phyloP scores from a whole-genome alignment of 2,888 invertebrate species.

The Mimumesa dahlbomi region DNA sequence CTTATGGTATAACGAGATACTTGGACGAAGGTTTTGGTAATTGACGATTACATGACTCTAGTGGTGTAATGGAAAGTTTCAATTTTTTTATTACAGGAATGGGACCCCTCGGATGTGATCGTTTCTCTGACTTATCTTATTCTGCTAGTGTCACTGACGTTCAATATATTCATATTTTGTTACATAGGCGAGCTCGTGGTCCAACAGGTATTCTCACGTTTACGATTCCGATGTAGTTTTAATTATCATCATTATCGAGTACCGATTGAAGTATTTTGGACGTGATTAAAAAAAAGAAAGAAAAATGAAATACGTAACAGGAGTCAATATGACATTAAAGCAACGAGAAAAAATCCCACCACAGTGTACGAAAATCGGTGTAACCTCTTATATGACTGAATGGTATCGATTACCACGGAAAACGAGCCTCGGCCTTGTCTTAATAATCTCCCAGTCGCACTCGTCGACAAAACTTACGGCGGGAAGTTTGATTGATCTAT shows the following conservation, averaged over 20 bases:
- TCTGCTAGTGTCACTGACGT: conserved; percentile 67
- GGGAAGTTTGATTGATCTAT: conserved; percentile 68
- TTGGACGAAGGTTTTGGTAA: too few relatives aligned
- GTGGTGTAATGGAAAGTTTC: too few relatives aligned
- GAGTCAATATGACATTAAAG: too few relatives aligned
- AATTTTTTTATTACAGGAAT: conserved; percentile 33
- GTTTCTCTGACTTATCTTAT: conserved; percentile 52
- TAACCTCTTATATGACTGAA: conserved; percentile 57
- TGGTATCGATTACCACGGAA: conserved; percentile 59
- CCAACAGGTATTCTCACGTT: conserved; percentile 58
- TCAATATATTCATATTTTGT: conserved; percentile 73
- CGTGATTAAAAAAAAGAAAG: background rate
- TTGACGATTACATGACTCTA: too few relatives aligned
- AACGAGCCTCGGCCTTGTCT: conserved; percentile 53
- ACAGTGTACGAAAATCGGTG: conserved; percentile 53
- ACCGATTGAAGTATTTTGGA: background rate
- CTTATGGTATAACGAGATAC: conserved; percentile 67
- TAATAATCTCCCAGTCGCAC: conserved; percentile 67
- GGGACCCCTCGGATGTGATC: conserved; percentile 8
- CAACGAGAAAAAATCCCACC: too few relatives aligned
- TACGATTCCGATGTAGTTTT: background rate
- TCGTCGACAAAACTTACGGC: conserved; percentile 68
- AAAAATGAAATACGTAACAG: too few relatives aligned
- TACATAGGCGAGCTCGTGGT: conserved; percentile 70
- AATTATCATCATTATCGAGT: too few relatives aligned